These are phyloP conservation scores for Heteromyza rotundicornis DNA, from an alignment of 2,888 invertebrate species.

Conservation along the genomic window DNA sequence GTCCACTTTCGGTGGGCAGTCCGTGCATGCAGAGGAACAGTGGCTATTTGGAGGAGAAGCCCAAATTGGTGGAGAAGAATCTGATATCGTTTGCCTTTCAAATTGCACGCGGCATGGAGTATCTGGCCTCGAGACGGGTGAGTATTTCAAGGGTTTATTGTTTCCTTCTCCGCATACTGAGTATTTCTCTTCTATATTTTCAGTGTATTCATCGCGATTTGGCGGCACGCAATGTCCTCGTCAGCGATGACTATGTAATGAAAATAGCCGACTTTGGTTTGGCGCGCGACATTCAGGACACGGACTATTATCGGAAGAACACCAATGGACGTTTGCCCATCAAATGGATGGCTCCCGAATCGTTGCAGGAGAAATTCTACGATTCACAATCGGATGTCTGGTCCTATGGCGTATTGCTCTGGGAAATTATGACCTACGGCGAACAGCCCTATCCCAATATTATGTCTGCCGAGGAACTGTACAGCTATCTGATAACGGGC, in stretches of 20 bases:
- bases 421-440: constrained; percentile 99
- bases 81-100: constrained; percentile 96
- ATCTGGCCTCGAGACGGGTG: constrained; percentile 85
- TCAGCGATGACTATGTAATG: constrained; percentile 89
- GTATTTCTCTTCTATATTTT: constrained; percentile 31
- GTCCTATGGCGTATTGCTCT: constrained; percentile 94
- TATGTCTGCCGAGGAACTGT: constrained; percentile 90
- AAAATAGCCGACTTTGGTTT: constrained; percentile 99
- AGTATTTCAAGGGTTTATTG: too few species aligned
- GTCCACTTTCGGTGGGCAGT: constrained; percentile 42
- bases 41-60: constrained; percentile 45
- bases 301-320: constrained; percentile 95
- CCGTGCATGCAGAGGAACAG: constrained; percentile 45
- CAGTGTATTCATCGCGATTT: constrained; percentile 97
- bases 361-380: constrained; percentile 92
- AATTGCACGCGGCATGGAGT: constrained; percentile 98
- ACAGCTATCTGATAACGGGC: constrained; percentile 87
- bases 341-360: constrained; percentile 99
- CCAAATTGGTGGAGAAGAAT: constrained; percentile 82
- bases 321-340: constrained; percentile 96
- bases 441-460: constrained; percentile 98
- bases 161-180: too few species aligned
- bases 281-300: constrained; percentile 91
- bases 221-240: constrained; percentile 96
- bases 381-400: constrained; percentile 92